Base-by-base conservation (phyloP, 2,113 vertebrate genomes). In the Desmodus rotundus region DNA sequence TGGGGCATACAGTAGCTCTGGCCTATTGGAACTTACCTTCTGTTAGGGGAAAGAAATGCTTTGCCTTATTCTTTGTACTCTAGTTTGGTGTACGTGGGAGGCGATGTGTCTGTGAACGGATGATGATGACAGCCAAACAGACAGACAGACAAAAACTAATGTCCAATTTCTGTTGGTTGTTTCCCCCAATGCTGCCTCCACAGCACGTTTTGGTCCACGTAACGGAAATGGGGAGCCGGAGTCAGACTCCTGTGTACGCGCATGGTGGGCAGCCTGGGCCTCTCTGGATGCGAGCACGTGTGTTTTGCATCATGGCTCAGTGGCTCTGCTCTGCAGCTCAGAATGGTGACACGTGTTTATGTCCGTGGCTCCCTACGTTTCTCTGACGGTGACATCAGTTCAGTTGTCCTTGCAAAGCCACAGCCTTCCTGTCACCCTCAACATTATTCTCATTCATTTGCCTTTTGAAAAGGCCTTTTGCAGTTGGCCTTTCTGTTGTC, bases 401-500 rank as follows among this genome's bases (percentile, higher is more conserved):
- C 50, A 47, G 14, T 41, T 56, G 9, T 16, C 38, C 67, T 72
- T 84, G 58, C 50, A 70, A 61, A 56, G 52, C 11, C 41, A 41
- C 11, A 9, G 9, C 20, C 26, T 80, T 80, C 41, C 20, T 61
- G 7, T 26, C 13, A 19, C 4, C n/a, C 2, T 22, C 43, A 80
- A 6, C 28, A 65, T 52, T 68, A 6, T 56, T 72, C 11, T n/a
- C 26, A n/a, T 50, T 50, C 17, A 41, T 38, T 38, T 80, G 2
- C 15, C 2, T 3, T 82, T 0, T 16, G 76, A 47, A 81, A 1
- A 3, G 28, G n/a, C 38, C 2, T 20, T 41, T 47, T 65, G 31
- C 43, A 36, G 1, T 8, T 22, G 15, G 2, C 13, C 1, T 36
- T 33, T 4, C 15, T 4, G 19, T 19, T n/a, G 4, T 24, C 8